phyloP scores from a whole-genome alignment of 2,888 invertebrate genomes.

The Mimas tiliae region DNA sequence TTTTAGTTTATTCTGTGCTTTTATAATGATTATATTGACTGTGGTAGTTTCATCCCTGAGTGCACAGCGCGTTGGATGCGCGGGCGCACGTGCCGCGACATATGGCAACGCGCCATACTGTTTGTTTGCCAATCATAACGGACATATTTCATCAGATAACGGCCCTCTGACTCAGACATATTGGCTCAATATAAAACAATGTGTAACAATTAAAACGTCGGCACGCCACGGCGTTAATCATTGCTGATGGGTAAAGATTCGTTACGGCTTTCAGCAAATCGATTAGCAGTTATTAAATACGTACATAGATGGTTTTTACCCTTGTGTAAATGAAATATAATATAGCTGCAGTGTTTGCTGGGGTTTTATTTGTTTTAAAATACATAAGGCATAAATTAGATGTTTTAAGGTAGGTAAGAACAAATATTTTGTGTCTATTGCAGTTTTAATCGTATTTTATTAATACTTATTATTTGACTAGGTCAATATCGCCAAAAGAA shows the following conservation, averaged over 20 bases:
- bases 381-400: no score
- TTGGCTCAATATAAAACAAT: conserved; percentile 80
- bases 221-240: conserved; percentile 45
- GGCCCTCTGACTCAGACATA: conserved; percentile 75
- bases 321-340: background rate
- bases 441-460: no score
- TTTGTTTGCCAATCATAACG: conserved; percentile 85
- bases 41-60: conserved; percentile 77
- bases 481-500: no score
- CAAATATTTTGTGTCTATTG: no score
- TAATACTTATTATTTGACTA: no score
- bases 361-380: background rate
- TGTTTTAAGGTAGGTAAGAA: no score
- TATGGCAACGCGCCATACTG: conserved; percentile 82
- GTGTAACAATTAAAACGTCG: conserved; percentile 75
- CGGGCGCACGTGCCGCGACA: conserved; percentile 82
- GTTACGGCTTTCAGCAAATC: conserved; percentile 61
- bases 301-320: conserved; percentile 2
- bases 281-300: conserved; percentile 25
- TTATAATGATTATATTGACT: conserved; percentile 33
- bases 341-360: background rate
- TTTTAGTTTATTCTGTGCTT: background rate
- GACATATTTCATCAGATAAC: conserved; percentile 85
- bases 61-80: conserved; percentile 77
- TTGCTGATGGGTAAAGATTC: conserved; percentile 52